Percentiles rank a stretch among this genome's conserved stretches.
These are phyloP conservation scores for Seira ritae DNA, from an alignment of 2,888 invertebrate species.

Conservation along the genomic window DNA sequence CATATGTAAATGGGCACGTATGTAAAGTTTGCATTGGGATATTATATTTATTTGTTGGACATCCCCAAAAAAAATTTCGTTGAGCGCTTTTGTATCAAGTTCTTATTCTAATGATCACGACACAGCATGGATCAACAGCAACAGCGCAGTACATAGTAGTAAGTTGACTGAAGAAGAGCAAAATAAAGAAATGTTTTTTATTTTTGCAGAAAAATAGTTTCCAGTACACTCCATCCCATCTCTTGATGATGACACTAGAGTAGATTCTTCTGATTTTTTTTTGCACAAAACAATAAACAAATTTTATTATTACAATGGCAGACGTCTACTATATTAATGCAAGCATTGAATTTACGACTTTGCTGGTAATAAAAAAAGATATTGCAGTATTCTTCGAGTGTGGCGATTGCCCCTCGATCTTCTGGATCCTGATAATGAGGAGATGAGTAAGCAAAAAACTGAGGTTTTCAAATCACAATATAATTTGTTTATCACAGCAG, in stretches of 20 bases:
- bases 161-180: background rate
- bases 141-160: background rate
- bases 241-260: background rate
- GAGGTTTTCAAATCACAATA: conserved; percentile 5
- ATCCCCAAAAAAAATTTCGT: too few relatives aligned
- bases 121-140: background rate
- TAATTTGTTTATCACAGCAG: conserved; percentile 2
- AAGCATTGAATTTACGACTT: background rate
- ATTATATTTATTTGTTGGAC: too few relatives aligned
- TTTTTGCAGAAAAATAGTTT: background rate
- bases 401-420: background rate
- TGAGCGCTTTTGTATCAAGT: too few relatives aligned
- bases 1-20: too few relatives aligned
- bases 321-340: background rate
- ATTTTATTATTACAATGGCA: conserved; percentile 8
- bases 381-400: background rate
- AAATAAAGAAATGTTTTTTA: background rate
- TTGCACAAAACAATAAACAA: conserved; percentile 1
- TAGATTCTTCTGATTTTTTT: background rate
- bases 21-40: too few relatives aligned
- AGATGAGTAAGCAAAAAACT: conserved; percentile 8
- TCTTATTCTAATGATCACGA: background rate
- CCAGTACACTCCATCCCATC: background rate
- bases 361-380: background rate
- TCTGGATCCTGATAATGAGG: background rate